Conservation (phyloP, 2,888 invertebrate genomes). For the Cryptocephalus moraei region DNA sequence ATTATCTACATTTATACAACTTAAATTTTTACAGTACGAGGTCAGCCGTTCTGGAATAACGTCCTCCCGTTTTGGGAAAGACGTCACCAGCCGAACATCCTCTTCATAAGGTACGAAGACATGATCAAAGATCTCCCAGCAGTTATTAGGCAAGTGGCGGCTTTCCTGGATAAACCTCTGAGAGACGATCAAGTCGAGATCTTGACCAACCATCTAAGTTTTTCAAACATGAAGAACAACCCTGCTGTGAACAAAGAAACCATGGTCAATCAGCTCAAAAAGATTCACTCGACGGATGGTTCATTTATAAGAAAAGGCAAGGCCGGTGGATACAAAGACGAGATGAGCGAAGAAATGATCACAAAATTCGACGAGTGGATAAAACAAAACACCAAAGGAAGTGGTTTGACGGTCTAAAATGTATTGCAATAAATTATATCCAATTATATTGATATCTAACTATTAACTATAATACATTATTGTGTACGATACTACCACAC, state of each 20-base stretch:
- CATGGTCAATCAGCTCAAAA: slow-evolving; percentile 27
- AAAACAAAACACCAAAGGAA: slow-evolving; percentile 47
- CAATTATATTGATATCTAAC: too few species aligned
- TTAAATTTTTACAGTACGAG: too few species aligned
- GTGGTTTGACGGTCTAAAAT: slow-evolving; percentile 31
- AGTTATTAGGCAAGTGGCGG: slow-evolving; percentile 20
- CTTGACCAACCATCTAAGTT: slow-evolving; percentile 25
- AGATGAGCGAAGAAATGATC: slow-evolving; percentile 21
- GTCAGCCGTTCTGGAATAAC: slow-evolving; percentile 29
- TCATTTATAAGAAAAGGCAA: slow-evolving; percentile 41
- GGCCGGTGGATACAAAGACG: slow-evolving; percentile 32
- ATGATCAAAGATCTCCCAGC: slow-evolving; percentile 22
- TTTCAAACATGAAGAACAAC: slow-evolving; percentile 45
- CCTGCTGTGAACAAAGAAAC: slow-evolving; percentile 45
- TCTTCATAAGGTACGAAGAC: slow-evolving; percentile 30
- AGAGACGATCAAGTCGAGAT: slow-evolving; percentile 18
- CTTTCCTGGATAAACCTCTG: slow-evolving; percentile 22
- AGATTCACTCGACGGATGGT: slow-evolving; percentile 26
- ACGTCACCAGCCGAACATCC: slow-evolving; percentile 24
- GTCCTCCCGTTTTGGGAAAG: slow-evolving; percentile 27
- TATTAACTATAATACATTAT: too few species aligned
- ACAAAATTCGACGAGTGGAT: slow-evolving; percentile 15
- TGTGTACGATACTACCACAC: too few species aligned
- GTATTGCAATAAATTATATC: too few species aligned
- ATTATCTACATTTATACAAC: too few species aligned